Base-by-base conservation (phyloP, 2,113 vertebrate species). In the Reinhardtius hippoglossoides region DNA sequence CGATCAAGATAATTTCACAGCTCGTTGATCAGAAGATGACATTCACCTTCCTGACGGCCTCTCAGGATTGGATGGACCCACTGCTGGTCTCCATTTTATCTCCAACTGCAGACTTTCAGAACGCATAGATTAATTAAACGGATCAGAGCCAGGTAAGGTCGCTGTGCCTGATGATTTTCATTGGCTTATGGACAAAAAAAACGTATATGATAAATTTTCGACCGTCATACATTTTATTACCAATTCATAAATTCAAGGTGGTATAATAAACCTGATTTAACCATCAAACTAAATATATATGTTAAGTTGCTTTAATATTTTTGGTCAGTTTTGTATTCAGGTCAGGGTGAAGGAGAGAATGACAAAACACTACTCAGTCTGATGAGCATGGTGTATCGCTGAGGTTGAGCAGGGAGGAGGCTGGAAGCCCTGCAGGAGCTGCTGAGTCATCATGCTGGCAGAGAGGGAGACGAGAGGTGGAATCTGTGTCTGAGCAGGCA, bases 401-500 rank as follows among this genome's bases (percentile, higher is more conserved):
- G 80, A 89, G 86, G 86, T 68, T 71, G 84, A 84, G 71, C 81
- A 87, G 82, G 88, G 84, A 80, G 75, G 83, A 85, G 88, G 85
- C 82, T 73, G 79, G 83, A 80, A 83, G 70, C 91, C 90, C 89
- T 89, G 91, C 90, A 91, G 89, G 89, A 92, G 89, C 66, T 92
- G 90, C 91, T 90, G 92, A 93, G 90, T 93, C 92, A 93, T 91
- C 89, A 87, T 62, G 84, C 90, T 89, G 87, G 83, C 84, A 86
- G 78, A 85, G 76, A 84, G 84, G 80, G 87, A 93, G 90, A 92
- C 87, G 63, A 77, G 88, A 90, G 89, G 88, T 86, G 89, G 88
- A 91, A 91, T 91, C 82, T 92, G 87, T 85, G 92, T 92, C 87
- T 91, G 91, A 91, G 91, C 91, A 91, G 90, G 90, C 88, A 89